These are phyloP conservation scores for Macroteleia sp. DNA, from an alignment of 2,888 invertebrate species.

Conservation along the genomic window DNA sequence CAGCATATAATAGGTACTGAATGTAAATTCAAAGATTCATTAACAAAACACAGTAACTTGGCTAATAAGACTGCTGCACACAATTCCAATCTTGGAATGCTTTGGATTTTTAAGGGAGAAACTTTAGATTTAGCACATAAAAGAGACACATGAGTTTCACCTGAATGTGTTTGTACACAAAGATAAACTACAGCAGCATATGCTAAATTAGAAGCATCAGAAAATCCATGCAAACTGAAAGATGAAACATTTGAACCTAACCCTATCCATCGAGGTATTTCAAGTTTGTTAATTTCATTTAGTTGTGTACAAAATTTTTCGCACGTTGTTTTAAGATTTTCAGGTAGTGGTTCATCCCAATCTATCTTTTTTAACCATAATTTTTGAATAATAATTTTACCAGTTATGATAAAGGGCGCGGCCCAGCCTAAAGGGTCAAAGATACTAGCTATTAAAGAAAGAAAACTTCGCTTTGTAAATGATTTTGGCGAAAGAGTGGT, in stretches of 20 bases:
- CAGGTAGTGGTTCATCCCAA: neutral
- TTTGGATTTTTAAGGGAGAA: neutral
- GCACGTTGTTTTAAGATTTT: neutral
- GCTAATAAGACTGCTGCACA: neutral
- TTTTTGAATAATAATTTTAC: neutral
- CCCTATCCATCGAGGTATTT: neutral
- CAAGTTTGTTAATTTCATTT: neutral
- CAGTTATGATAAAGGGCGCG: neutral
- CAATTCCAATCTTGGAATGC: neutral
- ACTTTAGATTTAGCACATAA: neutral
- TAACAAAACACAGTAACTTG: neutral
- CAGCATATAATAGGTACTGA: constrained; percentile 17
- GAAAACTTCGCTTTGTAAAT: neutral
- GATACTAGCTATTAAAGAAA: neutral
- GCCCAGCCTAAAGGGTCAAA: constrained; percentile 1
- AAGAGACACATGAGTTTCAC: neutral
- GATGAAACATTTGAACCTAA: neutral
- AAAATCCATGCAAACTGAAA: neutral
- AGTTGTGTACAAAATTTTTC: neutral
- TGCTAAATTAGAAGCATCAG: constrained; percentile 2
- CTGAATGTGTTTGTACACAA: neutral
- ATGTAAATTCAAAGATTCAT: neutral
- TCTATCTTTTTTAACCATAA: constrained; percentile 2
- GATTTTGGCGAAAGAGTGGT: neutral
- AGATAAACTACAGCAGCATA: constrained; percentile 8